phyloP scores from a whole-genome alignment of 2,888 invertebrate species.

The Phalera bucephala region DNA sequence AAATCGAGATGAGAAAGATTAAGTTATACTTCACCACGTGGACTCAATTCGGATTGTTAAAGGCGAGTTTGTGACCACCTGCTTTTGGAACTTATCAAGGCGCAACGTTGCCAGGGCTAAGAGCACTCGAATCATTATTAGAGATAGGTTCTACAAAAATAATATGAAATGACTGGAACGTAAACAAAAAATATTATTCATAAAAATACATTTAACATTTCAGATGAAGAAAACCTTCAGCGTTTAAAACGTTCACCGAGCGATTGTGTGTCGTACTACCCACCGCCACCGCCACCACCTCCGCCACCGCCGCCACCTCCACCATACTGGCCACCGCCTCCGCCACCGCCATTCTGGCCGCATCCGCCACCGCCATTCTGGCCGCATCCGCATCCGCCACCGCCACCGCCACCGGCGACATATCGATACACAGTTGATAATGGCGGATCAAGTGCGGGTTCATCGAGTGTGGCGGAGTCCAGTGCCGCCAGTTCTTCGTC shows the following conservation, averaged over 20 bases:
- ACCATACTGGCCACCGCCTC: conserved; percentile 29
- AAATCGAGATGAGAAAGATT: too few species aligned
- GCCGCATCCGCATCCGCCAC: conserved; percentile 23
- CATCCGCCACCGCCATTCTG: conserved; percentile 15
- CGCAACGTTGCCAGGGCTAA: too few species aligned
- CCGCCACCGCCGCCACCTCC: conserved; percentile 36
- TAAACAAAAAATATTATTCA: conserved; percentile 6
- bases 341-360: conserved; percentile 22
- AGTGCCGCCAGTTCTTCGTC: background rate
- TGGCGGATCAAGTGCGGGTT: background rate
- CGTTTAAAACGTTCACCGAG: conserved; percentile 56
- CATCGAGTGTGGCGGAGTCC: background rate
- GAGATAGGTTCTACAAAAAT: background rate
- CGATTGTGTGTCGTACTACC: conserved; percentile 33
- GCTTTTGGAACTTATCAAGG: too few species aligned
- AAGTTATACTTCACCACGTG: too few species aligned
- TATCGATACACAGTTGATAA: conserved; percentile 10
- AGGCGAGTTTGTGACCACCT: too few species aligned
- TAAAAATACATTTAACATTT: too few species aligned
- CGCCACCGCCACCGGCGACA: conserved; percentile 27
- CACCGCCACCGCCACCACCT: conserved; percentile 34
- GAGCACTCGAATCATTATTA: background rate
- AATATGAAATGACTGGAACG: too few species aligned
- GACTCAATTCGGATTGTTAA: too few species aligned
- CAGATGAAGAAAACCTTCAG: conserved; percentile 35